phyloP scores from a whole-genome alignment of 1,140 invertebrate genomes.

The Cherax quadricarinatus region DNA sequence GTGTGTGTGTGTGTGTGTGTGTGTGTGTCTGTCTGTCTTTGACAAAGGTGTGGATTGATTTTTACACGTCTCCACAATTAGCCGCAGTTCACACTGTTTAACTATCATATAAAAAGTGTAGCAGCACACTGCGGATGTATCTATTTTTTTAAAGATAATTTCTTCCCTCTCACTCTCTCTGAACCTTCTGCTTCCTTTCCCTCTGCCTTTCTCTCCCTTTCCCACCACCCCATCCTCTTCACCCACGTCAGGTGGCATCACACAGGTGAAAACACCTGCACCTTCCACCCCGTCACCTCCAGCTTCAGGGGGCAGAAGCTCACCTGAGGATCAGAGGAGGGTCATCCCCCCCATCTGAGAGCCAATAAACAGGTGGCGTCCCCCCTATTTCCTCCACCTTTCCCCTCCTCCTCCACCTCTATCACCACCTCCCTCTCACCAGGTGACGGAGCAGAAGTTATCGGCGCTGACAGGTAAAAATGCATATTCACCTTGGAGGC shows the following conservation, averaged over 20 bases:
- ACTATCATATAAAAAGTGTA: too few relatives aligned
- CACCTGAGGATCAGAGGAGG: neutral
- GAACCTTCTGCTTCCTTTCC: neutral
- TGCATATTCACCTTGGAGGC: neutral
- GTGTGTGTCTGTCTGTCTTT: too few relatives aligned
- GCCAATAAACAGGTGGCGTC: neutral
- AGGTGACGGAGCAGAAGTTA: slow-evolving; percentile 3
- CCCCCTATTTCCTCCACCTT: too few relatives aligned
- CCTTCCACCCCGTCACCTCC: neutral
- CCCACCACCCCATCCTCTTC: neutral
- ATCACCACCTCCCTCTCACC: neutral
- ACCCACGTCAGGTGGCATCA: neutral
- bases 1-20: too few relatives aligned
- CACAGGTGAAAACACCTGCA: neutral
- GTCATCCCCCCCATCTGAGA: neutral
- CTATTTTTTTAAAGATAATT: too few relatives aligned
- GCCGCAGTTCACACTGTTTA: too few relatives aligned
- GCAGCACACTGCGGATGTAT: too few relatives aligned
- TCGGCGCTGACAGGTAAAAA: neutral
- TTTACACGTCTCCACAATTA: too few relatives aligned
- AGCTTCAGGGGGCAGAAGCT: neutral
- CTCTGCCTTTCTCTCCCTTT: neutral
- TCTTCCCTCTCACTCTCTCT: neutral
- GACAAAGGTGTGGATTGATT: too few relatives aligned
- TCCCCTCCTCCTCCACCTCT: too few relatives aligned